These are phyloP conservation scores for Callocephalon fimbriatum DNA, from an alignment of 2,113 vertebrate species.

Conservation along the genomic window DNA sequence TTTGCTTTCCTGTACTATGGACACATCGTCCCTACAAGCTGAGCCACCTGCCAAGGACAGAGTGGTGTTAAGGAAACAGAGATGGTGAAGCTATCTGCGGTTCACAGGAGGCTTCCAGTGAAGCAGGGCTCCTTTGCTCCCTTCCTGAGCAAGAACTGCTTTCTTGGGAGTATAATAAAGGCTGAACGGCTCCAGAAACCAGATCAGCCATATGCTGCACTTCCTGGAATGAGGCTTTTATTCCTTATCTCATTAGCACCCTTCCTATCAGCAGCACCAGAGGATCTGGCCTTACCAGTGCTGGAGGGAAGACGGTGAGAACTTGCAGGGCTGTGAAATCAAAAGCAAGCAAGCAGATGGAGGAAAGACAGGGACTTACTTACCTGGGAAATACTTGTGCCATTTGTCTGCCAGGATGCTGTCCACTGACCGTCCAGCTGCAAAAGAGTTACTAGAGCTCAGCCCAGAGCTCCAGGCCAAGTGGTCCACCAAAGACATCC, in stretches of 20 bases:
- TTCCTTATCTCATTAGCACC: background rate
- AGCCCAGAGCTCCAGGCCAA: constrained; percentile 66
- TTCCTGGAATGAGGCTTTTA: background rate
- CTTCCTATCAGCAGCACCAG: background rate
- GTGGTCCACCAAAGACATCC: background rate
- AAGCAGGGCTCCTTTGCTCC: background rate
- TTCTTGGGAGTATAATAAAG: accelerated
- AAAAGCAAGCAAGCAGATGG: background rate
- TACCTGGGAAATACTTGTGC: constrained; percentile 87
- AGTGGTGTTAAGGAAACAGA: accelerated
- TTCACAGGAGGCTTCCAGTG: background rate
- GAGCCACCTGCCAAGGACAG: background rate
- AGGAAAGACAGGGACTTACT: background rate
- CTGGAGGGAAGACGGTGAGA: accelerated
- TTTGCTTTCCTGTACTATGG: accelerated
- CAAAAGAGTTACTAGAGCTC: background rate
- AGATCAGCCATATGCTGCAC: background rate
- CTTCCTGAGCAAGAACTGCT: background rate
- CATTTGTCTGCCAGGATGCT: constrained; percentile 80
- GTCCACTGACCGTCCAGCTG: constrained; percentile 60
- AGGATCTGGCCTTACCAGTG: background rate
- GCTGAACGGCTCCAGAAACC: background rate
- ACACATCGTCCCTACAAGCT: accelerated
- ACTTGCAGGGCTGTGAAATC: background rate
- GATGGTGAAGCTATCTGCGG: accelerated